Percentiles rank a stretch among this genome's conserved stretches.
phyloP scores from a whole-genome alignment of 2,888 invertebrate species.

The Synergus umbraculus region DNA sequence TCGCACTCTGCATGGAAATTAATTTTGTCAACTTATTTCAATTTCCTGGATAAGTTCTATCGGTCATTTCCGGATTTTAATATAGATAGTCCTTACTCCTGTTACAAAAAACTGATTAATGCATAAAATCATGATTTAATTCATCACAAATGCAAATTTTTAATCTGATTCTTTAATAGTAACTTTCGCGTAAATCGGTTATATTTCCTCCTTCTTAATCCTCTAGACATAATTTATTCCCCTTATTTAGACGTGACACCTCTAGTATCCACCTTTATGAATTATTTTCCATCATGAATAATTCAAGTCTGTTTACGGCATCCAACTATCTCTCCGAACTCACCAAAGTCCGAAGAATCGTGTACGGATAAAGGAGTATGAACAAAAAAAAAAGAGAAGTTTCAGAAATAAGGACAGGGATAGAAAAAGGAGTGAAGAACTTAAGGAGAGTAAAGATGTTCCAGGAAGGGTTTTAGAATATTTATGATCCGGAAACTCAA shows the following conservation, averaged over 20 bases:
- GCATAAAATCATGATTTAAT: background rate
- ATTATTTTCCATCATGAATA: conserved; percentile 65
- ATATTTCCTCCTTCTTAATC: conserved; percentile 2
- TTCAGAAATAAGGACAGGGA: conserved; percentile 37
- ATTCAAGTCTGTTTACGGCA: conserved; percentile 64
- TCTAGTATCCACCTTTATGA: conserved; percentile 54
- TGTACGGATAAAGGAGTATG: conserved; percentile 26
- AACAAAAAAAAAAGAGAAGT: conserved; percentile 27
- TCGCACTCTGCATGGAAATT: background rate
- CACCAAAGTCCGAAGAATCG: conserved; percentile 51
- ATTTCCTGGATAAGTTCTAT: conserved; percentile 5
- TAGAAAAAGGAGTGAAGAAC: conserved; percentile 52
- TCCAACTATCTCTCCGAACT: conserved; percentile 56
- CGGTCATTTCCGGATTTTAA: background rate
- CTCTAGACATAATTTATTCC: background rate
- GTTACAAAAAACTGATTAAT: background rate
- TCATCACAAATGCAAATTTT: background rate
- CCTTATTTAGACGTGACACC: conserved; percentile 3
- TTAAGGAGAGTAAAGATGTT: conserved; percentile 61
- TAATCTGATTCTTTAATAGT: no score
- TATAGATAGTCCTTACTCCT: background rate
- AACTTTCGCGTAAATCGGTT: background rate
- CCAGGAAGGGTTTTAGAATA: conserved; percentile 61
- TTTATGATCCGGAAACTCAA: conserved; percentile 61
- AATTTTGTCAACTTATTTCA: conserved; percentile 19